A percentile compares a stretch with the other conserved stretches of the same genome.
phyloP scores from a whole-genome alignment of 2,113 vertebrate genomes.

The Ceyx melanurus region DNA sequence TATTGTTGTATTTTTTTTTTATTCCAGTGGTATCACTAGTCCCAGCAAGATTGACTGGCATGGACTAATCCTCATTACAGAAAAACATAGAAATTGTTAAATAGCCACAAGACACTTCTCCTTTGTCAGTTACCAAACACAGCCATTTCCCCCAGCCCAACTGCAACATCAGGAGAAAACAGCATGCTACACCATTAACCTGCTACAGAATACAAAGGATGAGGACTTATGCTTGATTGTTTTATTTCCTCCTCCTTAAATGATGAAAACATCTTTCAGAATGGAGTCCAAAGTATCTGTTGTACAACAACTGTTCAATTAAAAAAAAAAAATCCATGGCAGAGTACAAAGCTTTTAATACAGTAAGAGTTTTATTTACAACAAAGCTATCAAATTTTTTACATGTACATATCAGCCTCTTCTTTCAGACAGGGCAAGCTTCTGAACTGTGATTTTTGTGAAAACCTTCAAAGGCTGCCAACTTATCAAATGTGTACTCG shows the following conservation, averaged over 20 bases:
- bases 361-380: slow-evolving; percentile 66
- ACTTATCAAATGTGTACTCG: neutral
- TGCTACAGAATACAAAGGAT: neutral
- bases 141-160: neutral
- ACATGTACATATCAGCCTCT: slow-evolving; percentile 18
- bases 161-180: neutral
- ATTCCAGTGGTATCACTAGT: neutral
- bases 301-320: neutral
- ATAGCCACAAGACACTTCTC: neutral
- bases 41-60: neutral
- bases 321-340: neutral
- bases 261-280: slow-evolving; percentile 20
- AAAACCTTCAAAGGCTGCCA: slow-evolving; percentile 23
- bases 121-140: accelerated
- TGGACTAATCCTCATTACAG: neutral
- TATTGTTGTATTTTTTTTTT: neutral
- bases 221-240: neutral
- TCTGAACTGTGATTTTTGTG: neutral
- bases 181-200: neutral
- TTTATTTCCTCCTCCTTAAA: neutral
- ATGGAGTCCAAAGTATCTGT: neutral
- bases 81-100: neutral
- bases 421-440: neutral
- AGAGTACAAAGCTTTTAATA: slow-evolving; percentile 3
- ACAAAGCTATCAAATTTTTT: neutral